Evolutionary conservation across 2,797 vertebrate genomes (phyloP).

Genomic region (Buphagus erythrorhynchus): DNA sequence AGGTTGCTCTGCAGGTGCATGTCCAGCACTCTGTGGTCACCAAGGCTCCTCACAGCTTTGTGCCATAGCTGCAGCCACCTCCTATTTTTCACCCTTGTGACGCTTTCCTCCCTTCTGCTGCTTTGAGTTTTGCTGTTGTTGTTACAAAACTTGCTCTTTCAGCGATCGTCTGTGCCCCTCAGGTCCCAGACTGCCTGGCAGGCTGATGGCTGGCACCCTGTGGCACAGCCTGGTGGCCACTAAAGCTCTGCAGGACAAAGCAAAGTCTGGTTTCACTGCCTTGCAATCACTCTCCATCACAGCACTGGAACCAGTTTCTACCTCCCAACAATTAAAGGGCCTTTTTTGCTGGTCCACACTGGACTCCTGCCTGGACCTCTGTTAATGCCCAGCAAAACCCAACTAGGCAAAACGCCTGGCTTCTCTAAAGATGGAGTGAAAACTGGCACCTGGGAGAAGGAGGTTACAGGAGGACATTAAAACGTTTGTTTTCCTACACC

Average conservation of each 20-base stretch:
- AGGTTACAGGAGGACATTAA: neutral
- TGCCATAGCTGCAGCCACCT: neutral
- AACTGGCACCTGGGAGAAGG: neutral
- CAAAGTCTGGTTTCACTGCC: neutral
- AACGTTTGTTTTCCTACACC: neutral
- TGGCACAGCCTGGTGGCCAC: neutral
- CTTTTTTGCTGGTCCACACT: neutral
- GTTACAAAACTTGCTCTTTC: neutral
- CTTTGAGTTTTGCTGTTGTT: neutral
- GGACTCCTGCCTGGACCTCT: neutral
- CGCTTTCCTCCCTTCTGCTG: neutral
- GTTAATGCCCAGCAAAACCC: neutral
- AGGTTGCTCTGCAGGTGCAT: neutral
- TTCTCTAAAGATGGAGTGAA: neutral
- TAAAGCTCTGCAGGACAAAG: neutral
- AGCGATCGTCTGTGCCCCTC: neutral
- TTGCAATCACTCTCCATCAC: neutral
- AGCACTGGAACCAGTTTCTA: neutral
- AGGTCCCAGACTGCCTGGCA: neutral
- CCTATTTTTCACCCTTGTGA: rapidly evolving
- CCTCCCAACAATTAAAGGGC: neutral
- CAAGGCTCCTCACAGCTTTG: neutral
- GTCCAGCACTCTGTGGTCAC: rapidly evolving
- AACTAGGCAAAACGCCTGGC: neutral
- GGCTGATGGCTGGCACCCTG: neutral